Evolutionary conservation across 2,113 vertebrate genomes (phyloP).

Genomic region (Glareola pratincola): DNA sequence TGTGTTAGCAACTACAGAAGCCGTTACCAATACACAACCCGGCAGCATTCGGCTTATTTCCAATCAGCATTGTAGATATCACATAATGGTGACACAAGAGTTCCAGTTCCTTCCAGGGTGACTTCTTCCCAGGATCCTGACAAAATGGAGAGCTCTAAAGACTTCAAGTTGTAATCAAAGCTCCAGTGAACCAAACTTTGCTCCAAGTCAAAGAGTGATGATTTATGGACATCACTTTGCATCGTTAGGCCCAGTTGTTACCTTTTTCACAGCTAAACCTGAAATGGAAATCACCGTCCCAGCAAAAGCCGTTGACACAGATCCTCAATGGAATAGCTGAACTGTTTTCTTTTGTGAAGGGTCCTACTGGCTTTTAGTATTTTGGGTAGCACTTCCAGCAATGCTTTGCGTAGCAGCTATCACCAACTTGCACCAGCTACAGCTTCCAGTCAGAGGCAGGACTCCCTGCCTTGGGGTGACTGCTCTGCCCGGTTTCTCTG

Average conservation of each 20-base stretch:
- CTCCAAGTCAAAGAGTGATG: background rate
- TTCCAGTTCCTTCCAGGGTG: background rate
- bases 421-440: background rate
- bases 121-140: background rate
- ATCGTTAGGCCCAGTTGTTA: background rate
- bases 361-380: background rate
- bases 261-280: background rate
- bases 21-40: background rate
- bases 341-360: background rate
- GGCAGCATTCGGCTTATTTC: background rate
- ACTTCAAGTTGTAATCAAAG: background rate
- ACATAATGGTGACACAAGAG: rapidly evolving
- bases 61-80: rapidly evolving
- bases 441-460: background rate
- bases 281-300: background rate
- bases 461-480: background rate
- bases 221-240: background rate
- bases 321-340: background rate
- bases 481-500: background rate
- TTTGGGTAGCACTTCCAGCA: background rate
- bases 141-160: background rate
- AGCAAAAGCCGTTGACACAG: background rate
- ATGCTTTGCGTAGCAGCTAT: background rate
- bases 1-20: background rate
- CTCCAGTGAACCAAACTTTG: background rate